Conservation (phyloP, 2,113 vertebrate genomes). For the Pimephales promelas region DNA sequence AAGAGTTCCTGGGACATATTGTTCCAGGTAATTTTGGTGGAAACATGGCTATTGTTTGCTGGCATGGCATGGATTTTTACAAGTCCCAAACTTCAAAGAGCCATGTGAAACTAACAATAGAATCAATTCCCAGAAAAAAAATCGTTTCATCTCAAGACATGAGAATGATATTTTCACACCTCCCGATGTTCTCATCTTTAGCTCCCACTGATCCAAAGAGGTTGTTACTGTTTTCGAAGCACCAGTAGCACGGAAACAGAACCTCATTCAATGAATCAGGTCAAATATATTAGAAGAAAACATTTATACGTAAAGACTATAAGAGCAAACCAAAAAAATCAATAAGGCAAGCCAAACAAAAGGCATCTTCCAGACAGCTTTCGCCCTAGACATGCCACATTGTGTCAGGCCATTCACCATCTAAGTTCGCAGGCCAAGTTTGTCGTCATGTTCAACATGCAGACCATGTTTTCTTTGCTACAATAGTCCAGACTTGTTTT, state of each 20-base stretch:
- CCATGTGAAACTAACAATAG: background rate
- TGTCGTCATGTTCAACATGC: constrained; percentile 45
- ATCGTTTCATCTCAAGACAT: background rate
- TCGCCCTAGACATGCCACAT: constrained; percentile 14
- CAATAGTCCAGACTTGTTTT: constrained; percentile 37
- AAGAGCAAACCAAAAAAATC: background rate
- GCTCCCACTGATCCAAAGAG: background rate
- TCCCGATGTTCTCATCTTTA: background rate
- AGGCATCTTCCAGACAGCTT: background rate
- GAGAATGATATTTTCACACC: constrained; percentile 27
- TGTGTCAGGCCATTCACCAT: constrained; percentile 9
- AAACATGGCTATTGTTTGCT: background rate
- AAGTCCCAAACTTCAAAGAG: background rate
- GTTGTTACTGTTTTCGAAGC: background rate
- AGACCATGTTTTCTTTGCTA: constrained; percentile 28
- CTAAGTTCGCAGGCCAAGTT: constrained; percentile 24
- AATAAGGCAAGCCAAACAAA: background rate
- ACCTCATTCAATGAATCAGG: background rate
- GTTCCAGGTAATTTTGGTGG: too few species aligned
- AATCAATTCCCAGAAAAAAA: background rate
- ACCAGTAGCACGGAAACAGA: background rate
- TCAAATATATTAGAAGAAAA: background rate
- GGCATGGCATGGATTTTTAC: background rate
- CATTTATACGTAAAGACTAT: background rate
- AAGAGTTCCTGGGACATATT: too few species aligned